Evolutionary conservation across 2,113 vertebrate genomes (phyloP).

Genomic region (Clarias batrachus): DNA sequence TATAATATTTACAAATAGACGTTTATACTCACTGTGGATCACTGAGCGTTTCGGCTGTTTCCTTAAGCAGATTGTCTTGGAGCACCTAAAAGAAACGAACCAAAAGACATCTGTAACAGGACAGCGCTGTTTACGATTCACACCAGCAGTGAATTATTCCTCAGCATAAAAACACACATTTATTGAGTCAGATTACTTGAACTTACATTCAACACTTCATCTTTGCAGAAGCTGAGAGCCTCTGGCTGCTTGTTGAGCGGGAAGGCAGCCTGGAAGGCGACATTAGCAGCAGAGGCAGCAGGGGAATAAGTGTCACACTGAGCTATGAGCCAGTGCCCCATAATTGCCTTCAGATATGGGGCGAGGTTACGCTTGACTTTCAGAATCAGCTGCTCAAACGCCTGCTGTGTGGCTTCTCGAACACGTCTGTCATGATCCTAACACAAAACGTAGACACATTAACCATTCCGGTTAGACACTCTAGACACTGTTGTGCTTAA

Average conservation of each 20-base stretch:
- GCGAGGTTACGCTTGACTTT: constrained; percentile 94
- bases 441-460: neutral
- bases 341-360: constrained; percentile 91
- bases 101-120: neutral
- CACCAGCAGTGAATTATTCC: neutral
- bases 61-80: constrained; percentile 90
- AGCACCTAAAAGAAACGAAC: constrained; percentile 76
- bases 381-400: constrained; percentile 90
- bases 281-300: constrained; percentile 86
- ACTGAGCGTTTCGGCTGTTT: constrained; percentile 89
- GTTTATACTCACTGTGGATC: constrained; percentile 84
- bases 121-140: neutral
- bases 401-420: constrained; percentile 92
- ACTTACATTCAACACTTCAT: constrained; percentile 91
- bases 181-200: neutral
- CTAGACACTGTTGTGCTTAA: neutral
- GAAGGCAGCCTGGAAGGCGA: constrained; percentile 91
- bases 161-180: neutral
- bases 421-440: constrained; percentile 94
- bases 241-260: constrained; percentile 88
- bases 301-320: constrained; percentile 93
- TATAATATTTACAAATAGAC: neutral
- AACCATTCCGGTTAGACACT: neutral
- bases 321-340: constrained; percentile 97
- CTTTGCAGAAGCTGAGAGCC: constrained; percentile 93